A percentile compares a stretch with the other conserved stretches of the same genome.
These are phyloP conservation scores for Anser cygnoides DNA, from an alignment of 2,113 vertebrate genomes.

Conservation along the genomic window DNA sequence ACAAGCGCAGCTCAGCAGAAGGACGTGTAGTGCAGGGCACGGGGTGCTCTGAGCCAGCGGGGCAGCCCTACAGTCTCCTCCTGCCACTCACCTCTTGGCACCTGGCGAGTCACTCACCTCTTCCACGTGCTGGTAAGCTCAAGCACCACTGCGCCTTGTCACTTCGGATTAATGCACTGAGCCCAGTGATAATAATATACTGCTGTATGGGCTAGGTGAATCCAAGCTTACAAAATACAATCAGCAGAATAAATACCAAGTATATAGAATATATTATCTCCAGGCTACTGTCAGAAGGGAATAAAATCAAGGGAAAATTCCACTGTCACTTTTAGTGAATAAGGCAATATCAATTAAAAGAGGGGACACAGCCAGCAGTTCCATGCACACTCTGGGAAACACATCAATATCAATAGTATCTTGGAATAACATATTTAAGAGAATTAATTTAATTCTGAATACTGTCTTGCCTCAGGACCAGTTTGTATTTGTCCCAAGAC, in stretches of 20 bases:
- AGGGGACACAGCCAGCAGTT: neutral
- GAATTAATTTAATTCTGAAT: constrained; percentile 63
- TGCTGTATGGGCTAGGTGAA: neutral
- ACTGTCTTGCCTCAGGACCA: constrained; percentile 48
- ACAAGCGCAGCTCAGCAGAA: neutral
- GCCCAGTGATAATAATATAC: neutral
- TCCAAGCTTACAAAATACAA: neutral
- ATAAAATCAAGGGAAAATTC: neutral
- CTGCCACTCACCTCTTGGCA: neutral
- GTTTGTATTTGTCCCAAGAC: constrained; percentile 62
- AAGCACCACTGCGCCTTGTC: neutral
- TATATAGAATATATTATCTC: neutral
- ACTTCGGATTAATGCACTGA: neutral
- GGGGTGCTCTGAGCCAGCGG: neutral
- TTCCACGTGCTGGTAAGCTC: neutral
- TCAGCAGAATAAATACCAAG: neutral
- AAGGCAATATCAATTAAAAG: neutral
- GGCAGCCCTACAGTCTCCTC: neutral
- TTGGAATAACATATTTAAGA: constrained; percentile 50
- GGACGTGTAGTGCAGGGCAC: accelerated
- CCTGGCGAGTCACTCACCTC: neutral
- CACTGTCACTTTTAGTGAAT: neutral
- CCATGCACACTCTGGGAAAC: neutral
- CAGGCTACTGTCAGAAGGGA: neutral
- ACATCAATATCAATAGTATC: neutral